phyloP scores from a whole-genome alignment of 2,888 invertebrate species.

The Pterobdella sp. region DNA sequence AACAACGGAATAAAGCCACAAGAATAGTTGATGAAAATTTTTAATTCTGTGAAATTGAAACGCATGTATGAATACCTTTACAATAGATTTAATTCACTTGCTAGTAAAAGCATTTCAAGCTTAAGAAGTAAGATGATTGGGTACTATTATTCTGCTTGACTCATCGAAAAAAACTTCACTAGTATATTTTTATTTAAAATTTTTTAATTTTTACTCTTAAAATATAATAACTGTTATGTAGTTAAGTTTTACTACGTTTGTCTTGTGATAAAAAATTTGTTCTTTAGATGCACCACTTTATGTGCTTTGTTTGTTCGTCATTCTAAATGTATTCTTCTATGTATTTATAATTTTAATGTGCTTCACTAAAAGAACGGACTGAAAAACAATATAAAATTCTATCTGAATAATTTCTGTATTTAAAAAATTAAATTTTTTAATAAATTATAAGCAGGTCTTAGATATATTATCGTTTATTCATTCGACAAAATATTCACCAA shows the following conservation, averaged over 20 bases:
- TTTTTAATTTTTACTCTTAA: not conserved
- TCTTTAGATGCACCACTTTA: slow-evolving; percentile 4
- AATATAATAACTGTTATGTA: not conserved
- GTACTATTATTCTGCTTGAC: no score
- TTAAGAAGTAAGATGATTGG: no score
- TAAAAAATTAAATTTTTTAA: not conserved
- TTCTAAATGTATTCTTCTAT: not conserved
- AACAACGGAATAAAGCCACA: no score
- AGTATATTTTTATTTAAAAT: not conserved
- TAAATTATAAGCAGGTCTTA: not conserved
- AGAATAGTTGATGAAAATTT: no score
- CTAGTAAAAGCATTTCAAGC: no score
- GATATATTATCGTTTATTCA: slow-evolving; percentile 10
- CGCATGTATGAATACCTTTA: no score
- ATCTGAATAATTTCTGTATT: not conserved
- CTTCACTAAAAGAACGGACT: not conserved
- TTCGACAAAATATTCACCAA: slow-evolving; percentile 1
- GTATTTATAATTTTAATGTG: not conserved
- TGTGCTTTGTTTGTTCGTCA: slow-evolving; percentile 16
- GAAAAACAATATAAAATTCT: no score
- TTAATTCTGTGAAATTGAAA: no score
- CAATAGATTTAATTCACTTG: no score
- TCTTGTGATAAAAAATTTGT: not conserved
- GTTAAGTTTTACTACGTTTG: not conserved
- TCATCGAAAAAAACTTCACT: not conserved